These are phyloP conservation scores for Hiodon alosoides DNA, from an alignment of 2,113 vertebrate species.

Conservation along the genomic window DNA sequence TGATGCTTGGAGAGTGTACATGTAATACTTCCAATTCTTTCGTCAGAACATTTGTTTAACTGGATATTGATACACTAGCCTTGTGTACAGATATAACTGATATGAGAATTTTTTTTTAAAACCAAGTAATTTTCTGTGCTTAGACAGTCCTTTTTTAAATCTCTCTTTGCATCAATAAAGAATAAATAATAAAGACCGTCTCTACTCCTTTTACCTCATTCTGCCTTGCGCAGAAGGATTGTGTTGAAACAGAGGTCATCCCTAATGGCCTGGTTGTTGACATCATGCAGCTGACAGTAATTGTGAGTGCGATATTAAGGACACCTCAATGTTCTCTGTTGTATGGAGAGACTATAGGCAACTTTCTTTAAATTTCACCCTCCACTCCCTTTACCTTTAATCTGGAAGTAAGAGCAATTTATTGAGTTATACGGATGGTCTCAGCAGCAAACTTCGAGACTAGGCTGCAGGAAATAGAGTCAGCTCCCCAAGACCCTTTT, in stretches of 20 bases:
- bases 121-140: constrained; percentile 4
- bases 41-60: constrained; percentile 4
- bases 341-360: neutral
- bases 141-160: constrained; percentile 19
- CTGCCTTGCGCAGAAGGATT: neutral
- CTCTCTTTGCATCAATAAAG: constrained; percentile 3
- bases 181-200: constrained; percentile 14
- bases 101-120: constrained; percentile 7
- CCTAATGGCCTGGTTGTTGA: neutral
- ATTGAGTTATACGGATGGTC: no score
- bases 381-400: neutral
- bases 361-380: neutral
- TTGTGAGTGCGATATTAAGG: neutral
- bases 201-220: neutral
- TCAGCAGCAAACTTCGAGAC: no score
- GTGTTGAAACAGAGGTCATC: neutral
- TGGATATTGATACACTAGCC: constrained; percentile 13
- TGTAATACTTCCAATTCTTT: constrained; percentile 5
- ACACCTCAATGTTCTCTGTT: neutral
- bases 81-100: constrained; percentile 12
- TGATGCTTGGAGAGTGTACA: neutral
- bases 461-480: no score
- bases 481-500: no score
- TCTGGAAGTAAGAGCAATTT: neutral
- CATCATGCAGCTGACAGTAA: constrained; percentile 12